Conservation (phyloP, 2,888 invertebrate genomes). For the Hydroisotoma schaefferi region DNA sequence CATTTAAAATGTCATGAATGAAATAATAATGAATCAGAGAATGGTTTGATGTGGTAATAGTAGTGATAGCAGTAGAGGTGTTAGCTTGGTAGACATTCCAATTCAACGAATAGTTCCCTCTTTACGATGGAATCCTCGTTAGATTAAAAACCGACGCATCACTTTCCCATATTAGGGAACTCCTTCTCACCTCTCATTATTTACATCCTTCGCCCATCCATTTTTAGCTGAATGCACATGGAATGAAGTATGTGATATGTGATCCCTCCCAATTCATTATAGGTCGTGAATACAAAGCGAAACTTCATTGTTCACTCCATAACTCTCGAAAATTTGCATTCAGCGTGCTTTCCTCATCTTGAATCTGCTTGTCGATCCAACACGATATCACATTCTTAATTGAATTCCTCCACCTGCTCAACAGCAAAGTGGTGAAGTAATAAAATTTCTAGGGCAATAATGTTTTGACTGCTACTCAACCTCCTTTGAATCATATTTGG, state of each 20-base stretch:
- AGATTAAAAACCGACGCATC: slow-evolving; percentile 19
- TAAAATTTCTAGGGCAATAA: no score
- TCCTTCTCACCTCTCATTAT: slow-evolving; percentile 11
- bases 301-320: no score
- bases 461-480: no score
- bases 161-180: slow-evolving; percentile 27
- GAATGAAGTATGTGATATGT: neutral
- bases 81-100: slow-evolving; percentile 14
- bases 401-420: no score
- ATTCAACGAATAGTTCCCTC: slow-evolving; percentile 14
- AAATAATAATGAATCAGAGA: slow-evolving; percentile 17
- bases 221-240: neutral
- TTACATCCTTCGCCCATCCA: neutral
- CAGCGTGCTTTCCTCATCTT: no score
- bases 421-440: no score
- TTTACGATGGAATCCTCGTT: slow-evolving; percentile 11
- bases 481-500: no score
- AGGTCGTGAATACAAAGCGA: neutral
- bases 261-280: neutral
- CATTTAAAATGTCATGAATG: slow-evolving; percentile 15
- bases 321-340: no score
- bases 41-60: neutral
- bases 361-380: no score
- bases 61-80: neutral
- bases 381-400: no score